These are phyloP conservation scores for Lichenostomus cassidix DNA, from an alignment of 2,113 vertebrate species.

Conservation along the genomic window DNA sequence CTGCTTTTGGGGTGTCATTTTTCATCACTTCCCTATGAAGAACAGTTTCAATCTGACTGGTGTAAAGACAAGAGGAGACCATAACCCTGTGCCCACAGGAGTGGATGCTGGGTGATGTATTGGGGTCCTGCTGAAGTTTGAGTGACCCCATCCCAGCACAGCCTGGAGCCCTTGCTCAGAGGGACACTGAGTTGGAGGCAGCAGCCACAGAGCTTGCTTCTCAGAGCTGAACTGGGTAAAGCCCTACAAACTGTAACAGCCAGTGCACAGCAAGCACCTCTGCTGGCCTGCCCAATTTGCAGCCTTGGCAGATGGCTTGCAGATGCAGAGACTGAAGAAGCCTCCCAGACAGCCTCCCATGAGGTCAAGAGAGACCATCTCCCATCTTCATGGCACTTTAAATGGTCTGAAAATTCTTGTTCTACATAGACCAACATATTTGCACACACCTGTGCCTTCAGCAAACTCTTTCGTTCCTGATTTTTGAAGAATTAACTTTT, in stretches of 20 bases:
- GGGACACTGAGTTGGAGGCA: neutral
- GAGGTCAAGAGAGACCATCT: neutral
- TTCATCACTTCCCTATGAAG: neutral
- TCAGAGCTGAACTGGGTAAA: neutral
- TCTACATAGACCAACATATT: neutral
- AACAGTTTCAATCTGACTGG: neutral
- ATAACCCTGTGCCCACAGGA: neutral
- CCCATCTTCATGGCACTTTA: neutral
- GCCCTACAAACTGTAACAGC: neutral
- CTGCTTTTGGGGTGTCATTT: neutral
- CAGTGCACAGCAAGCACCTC: neutral
- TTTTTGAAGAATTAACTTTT: neutral
- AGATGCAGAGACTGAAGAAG: neutral
- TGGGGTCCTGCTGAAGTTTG: neutral
- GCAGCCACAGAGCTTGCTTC: neutral
- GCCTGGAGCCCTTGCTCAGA: neutral
- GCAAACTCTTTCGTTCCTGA: neutral
- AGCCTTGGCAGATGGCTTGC: neutral
- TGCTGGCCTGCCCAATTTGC: neutral
- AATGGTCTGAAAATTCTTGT: neutral
- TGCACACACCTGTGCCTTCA: neutral
- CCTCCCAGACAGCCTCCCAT: neutral
- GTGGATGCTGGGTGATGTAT: neutral
- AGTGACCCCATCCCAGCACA: neutral
- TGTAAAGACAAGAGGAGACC: neutral